Percentiles rank a stretch among this genome's conserved stretches.
Conservation (phyloP, 2,888 invertebrate species). For the Chaitophorus viminalis region DNA sequence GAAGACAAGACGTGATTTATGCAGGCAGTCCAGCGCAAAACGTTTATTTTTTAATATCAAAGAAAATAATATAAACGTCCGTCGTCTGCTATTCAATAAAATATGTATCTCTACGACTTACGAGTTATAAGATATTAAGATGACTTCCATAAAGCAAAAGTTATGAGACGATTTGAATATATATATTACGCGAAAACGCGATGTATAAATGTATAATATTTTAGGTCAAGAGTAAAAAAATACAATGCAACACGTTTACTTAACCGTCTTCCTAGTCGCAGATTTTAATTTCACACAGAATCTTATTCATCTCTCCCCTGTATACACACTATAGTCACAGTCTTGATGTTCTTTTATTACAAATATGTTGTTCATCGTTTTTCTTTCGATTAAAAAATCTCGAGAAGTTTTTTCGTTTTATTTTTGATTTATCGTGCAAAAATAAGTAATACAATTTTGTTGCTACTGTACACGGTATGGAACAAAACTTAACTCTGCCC, state of each 20-base stretch:
- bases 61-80: neutral
- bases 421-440: conserved; percentile 20
- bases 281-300: conserved; percentile 31
- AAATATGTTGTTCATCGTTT: neutral
- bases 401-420: neutral
- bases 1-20: neutral
- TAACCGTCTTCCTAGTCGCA: neutral
- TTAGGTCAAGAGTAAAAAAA: neutral
- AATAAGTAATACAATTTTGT: conserved; percentile 21
- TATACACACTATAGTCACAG: neutral
- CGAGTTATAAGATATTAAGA: too few relatives aligned
- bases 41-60: neutral
- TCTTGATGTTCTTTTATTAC: neutral
- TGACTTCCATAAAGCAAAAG: too few relatives aligned
- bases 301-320: neutral
- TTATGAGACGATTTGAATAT: neutral
- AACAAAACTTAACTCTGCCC: neutral
- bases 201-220: neutral
- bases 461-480: neutral
- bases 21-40: neutral
- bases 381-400: neutral
- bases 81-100: neutral
- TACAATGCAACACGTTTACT: neutral
- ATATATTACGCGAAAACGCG: neutral
- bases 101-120: neutral